Base-by-base conservation (phyloP, 2,888 invertebrate species). In the Axea sp. region DNA sequence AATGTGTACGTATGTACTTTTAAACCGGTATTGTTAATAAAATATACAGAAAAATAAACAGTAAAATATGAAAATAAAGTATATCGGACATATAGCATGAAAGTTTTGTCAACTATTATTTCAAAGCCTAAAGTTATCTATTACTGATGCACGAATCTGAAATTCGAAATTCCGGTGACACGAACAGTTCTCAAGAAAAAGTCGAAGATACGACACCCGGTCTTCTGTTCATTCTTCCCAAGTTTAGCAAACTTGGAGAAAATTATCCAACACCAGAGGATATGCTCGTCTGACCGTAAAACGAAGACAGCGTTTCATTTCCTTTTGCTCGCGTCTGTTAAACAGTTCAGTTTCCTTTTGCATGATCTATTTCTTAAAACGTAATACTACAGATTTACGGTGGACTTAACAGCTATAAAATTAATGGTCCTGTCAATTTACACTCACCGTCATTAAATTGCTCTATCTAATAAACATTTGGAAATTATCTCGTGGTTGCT, bases 201-300 rank as follows among this genome's bases (percentile, higher is more conserved):
- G 69, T 73, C 76, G 62, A 43, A 73, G 64, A 57, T 49, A 49
- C 73, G 71, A 60, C 68, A 41, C 67, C 45, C 53, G 51, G 64
- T 65, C 65, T 53, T 60, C 55, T 65, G 67, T 62, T 76, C 72
- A 65, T 73, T 77, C 73, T 77, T 62, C 55, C 57, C 57, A 77
- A 79, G 76, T 81, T 79, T 71, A 59, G 71, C 69, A 75, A 78
- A 81, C 77, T 81, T 71, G 39, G 77, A 72, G 78, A 78, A 80
- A 81, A 81, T 81, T 78, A 80, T 77, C 77, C 76, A 60, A 72
- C 51, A 69, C 67, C 65, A 68, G 73, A 73, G 62, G 60, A 77
- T 76, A 76, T 77, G 77, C 76, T 77, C 77, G 76, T 74, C 77
- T 76, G 77, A 77, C 76, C 75, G 76, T 76, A 73, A 78, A 67